Evolutionary conservation across 2,888 invertebrate genomes (phyloP).

Genomic region (Pammene fasciana): DNA sequence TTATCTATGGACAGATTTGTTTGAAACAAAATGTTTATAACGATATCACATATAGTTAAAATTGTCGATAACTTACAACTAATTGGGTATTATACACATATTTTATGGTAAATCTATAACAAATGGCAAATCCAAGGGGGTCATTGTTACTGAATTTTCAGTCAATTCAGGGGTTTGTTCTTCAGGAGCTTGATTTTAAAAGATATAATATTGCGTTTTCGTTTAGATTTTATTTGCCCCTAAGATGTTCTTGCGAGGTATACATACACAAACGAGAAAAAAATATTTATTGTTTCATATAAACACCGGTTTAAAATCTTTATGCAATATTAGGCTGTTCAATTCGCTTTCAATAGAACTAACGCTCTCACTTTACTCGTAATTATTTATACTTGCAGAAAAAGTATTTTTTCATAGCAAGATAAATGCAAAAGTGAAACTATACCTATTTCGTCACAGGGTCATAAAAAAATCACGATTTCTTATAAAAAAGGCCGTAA

Average conservation of each 20-base stretch:
- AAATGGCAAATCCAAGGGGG: constrained; percentile 41
- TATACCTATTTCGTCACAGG: constrained; percentile 51
- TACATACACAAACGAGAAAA: constrained; percentile 34
- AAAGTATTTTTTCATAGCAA: constrained; percentile 2
- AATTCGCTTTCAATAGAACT: constrained; percentile 23
- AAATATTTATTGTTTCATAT: constrained; percentile 5
- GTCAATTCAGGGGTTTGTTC: constrained; percentile 7
- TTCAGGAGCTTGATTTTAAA: background rate
- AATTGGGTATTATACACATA: constrained; percentile 37
- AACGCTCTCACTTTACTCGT: constrained; percentile 15
- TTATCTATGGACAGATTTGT: constrained; percentile 70
- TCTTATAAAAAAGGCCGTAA: constrained; percentile 54
- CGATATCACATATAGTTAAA: constrained; percentile 67
- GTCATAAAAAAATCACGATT: constrained; percentile 47
- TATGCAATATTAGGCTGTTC: constrained; percentile 7
- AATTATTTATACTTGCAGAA: background rate
- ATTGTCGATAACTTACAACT: constrained; percentile 43
- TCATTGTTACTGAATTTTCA: constrained; percentile 18
- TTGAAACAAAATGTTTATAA: constrained; percentile 64
- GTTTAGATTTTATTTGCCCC: background rate
- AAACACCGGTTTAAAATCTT: constrained; percentile 12
- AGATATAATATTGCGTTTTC: background rate
- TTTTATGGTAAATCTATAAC: constrained; percentile 36
- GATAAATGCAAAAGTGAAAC: constrained; percentile 33
- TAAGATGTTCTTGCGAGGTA: constrained; percentile 29